phyloP scores from a whole-genome alignment of 2,797 vertebrate genomes.

The Anas flavirostris region DNA sequence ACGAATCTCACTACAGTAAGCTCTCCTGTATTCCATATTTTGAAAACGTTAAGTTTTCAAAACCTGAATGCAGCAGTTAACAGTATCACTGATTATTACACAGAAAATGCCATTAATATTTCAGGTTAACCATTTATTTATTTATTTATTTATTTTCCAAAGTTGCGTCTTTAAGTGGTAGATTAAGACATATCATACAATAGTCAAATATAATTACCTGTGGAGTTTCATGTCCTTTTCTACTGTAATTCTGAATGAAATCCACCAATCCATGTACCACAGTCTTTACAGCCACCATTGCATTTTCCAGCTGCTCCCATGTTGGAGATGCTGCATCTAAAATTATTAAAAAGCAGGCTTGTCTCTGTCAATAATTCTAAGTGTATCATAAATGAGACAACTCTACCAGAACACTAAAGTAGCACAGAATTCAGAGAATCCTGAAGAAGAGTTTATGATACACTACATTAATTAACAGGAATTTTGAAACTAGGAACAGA shows the following conservation, averaged over 20 bases:
- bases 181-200: neutral
- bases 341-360: neutral
- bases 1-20: neutral
- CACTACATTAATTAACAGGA: neutral
- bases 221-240: conserved; percentile 93
- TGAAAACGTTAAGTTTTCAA: neutral
- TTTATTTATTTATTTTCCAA: neutral
- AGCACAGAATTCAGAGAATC: neutral
- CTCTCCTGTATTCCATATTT: neutral
- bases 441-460: neutral
- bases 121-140: neutral
- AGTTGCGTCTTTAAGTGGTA: neutral
- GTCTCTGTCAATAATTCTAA: neutral
- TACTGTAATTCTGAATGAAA: conserved; percentile 96
- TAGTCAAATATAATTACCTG: conserved; percentile 79
- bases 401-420: neutral
- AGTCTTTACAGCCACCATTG: conserved; percentile 93
- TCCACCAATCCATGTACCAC: conserved; percentile 95
- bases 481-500: neutral
- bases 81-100: neutral
- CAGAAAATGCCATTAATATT: neutral
- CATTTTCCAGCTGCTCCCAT: conserved; percentile 94
- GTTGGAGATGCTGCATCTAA: conserved; percentile 88
- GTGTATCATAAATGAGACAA: neutral
- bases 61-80: neutral